These are phyloP conservation scores for cattle (Bos taurus) DNA, from an alignment of 2,113 vertebrate species.

Conservation along the genomic window ARS-UCD2.0 NC_037333.1:94386001-94386500, in stretches of 20 bases:
- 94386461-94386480: background rate
- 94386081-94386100: background rate
- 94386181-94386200: background rate
- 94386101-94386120: background rate
- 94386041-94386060: background rate
- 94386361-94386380: background rate
- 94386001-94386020: background rate
- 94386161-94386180: background rate
- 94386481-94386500: conserved; percentile 27
- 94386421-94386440: conserved; percentile 30
- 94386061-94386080: background rate
- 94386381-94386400: background rate
- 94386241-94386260: background rate
- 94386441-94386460: background rate
- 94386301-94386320: background rate
- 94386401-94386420: background rate
- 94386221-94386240: background rate
- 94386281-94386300: background rate
- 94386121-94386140: background rate
- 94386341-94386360: background rate
- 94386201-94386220: background rate
- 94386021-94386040: background rate
- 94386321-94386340: background rate
- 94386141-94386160: background rate
- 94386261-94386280: background rate